Base-by-base conservation (phyloP, 2,113 vertebrate genomes). In the Neolamprologus brichardi region DNA sequence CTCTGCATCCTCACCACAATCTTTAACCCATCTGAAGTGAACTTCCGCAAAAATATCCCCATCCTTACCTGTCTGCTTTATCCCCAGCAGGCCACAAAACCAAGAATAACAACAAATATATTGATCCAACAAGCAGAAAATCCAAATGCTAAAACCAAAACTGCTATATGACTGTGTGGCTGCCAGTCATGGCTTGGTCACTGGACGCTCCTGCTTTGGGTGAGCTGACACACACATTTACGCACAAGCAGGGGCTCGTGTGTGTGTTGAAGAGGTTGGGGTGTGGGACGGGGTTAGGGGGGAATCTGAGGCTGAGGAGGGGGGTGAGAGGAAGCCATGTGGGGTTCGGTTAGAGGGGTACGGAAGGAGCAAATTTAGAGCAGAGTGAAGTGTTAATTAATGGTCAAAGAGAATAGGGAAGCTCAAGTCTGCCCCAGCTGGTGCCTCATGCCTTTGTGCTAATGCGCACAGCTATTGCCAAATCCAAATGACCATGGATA, bases 31-130 rank as follows among this genome's bases (percentile, higher is more conserved):
- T 9, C 32, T 56, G 77, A 17, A 30, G 28, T 13, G 10, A 30
- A 54, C 12, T 7, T 53, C 1, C 1, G 10, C 10, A 20, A 32
- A 77, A 79, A 13, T 20, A 25, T 28, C 1, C 34, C 49, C 28
- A 15, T 41, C 4, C 93, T 94, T 93, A 94, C 92, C 94, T 92
- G 89, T 70, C 64, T 39, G 84, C 2, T 81, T 52, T 90, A 79
- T 46, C 12, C 81, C 67, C 81, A 78, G 82, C 75, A 70, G 64
- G 34, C 37, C 5, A 30, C 58, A 52, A 41, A 17, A 37, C 52
- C 60, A 82, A 32, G 32, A 60, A 17, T 7, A 82, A 15, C 79
- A 81, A 30, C 51, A 39, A 32, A 75, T 5, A 79, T 90, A 90
- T 49, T 85, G 85, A 93, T 94, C 93, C 91, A 89, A 56, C 58